A percentile compares a stretch with the other conserved stretches of the same genome.
Evolutionary conservation across 2,888 invertebrate species (phyloP).

Genomic region (Pristionchus entomophagus): DNA sequence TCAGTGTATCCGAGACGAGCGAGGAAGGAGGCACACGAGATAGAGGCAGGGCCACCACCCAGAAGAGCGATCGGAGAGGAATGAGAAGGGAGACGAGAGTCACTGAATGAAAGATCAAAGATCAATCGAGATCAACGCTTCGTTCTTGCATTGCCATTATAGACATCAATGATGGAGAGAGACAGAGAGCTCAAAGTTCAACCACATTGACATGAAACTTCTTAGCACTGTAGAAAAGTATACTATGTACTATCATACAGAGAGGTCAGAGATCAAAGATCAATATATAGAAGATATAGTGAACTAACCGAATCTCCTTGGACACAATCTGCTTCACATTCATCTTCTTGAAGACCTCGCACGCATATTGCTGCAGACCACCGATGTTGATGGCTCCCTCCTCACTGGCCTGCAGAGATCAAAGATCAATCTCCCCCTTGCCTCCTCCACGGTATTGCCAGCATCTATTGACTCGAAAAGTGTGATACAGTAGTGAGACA

Average conservation of each 20-base stretch:
- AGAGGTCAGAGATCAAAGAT: slow-evolving; percentile 22
- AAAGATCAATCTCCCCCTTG: background rate
- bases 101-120: slow-evolving; percentile 60
- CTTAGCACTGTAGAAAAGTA: too few relatives aligned
- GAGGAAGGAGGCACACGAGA: slow-evolving; percentile 96
- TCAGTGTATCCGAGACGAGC: slow-evolving; percentile 92
- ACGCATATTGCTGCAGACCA: slow-evolving; percentile 96
- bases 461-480: background rate
- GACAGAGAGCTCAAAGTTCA: too few relatives aligned
- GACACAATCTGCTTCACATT: slow-evolving; percentile 89
- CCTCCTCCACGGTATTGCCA: background rate
- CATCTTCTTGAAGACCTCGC: slow-evolving; percentile 96
- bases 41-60: slow-evolving; percentile 95
- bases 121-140: background rate
- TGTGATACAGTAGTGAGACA: background rate
- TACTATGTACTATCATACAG: too few relatives aligned
- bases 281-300: background rate
- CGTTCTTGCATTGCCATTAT: too few relatives aligned
- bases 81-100: slow-evolving; percentile 77
- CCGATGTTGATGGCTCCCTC: slow-evolving; percentile 99
- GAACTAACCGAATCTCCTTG: slow-evolving; percentile 79
- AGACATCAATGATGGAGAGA: too few relatives aligned
- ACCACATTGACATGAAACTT: too few relatives aligned
- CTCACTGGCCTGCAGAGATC: slow-evolving; percentile 84
- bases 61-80: slow-evolving; percentile 86